Evolutionary conservation across 2,888 invertebrate species (phyloP).

Genomic region (Blomia tropicalis): DNA sequence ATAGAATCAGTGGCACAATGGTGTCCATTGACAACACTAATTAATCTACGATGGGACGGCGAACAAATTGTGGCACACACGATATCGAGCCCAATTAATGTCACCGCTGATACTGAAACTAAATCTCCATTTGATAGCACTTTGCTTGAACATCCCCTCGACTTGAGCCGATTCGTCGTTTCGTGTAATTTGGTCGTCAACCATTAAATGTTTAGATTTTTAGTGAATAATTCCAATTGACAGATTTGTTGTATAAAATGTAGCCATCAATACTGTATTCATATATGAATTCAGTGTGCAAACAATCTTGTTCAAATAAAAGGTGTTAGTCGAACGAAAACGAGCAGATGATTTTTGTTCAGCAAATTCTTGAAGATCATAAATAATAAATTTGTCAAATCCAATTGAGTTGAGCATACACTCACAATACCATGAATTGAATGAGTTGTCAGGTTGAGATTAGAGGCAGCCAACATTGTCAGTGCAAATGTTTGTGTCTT

Average conservation of each 20-base stretch:
- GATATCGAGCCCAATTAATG: conserved; percentile 12
- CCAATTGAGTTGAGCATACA: neutral
- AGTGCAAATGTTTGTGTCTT: neutral
- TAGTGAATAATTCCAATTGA: no score
- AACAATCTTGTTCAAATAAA: no score
- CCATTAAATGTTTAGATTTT: no score
- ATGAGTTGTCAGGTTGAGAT: conserved; percentile 10
- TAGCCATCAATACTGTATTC: no score
- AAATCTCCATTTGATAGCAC: neutral
- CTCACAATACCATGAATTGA: neutral
- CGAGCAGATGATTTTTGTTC: no score
- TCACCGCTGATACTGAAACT: neutral
- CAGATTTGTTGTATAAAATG: no score
- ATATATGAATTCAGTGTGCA: no score
- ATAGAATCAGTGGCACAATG: neutral
- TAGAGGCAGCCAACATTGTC: neutral
- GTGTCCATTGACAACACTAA: conserved; percentile 9
- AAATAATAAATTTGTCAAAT: conserved; percentile 11
- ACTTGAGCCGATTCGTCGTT: no score
- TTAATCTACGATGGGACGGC: conserved; percentile 1
- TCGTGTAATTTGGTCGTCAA: no score
- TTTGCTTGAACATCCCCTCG: no score
- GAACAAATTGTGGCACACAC: neutral
- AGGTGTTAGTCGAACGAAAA: no score
- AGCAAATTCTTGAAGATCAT: no score